Evolutionary conservation across 1,140 invertebrate genomes (phyloP).

Genomic region (Drosophila saltans): DNA sequence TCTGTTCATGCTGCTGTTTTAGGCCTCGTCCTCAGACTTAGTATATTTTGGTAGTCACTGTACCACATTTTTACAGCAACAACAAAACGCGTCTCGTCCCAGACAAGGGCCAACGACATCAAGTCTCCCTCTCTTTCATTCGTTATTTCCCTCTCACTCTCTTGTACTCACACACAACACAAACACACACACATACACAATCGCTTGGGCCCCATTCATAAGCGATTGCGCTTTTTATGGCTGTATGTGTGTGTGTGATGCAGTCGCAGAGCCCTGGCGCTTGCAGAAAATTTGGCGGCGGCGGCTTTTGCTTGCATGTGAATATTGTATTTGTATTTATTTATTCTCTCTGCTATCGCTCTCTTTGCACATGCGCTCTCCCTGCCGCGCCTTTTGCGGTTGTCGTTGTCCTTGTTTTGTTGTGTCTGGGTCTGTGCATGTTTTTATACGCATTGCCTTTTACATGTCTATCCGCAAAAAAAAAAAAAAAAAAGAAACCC

Average conservation of each 20-base stretch:
- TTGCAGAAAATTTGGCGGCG: conserved; percentile 32
- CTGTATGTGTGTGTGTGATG: conserved; percentile 2
- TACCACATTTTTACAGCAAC: conserved; percentile 69
- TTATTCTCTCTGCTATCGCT: conserved; percentile 11
- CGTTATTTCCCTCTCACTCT: conserved; percentile 24
- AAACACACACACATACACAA: conserved; percentile 19
- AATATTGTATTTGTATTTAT: conserved; percentile 27
- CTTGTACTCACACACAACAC: conserved; percentile 13
- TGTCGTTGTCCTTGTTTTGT: conserved; percentile 37
- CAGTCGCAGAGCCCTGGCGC: conserved; percentile 17
- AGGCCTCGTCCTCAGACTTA: conserved; percentile 47
- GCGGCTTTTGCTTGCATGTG: conserved; percentile 7
- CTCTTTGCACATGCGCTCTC: conserved; percentile 60
- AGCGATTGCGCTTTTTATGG: conserved; percentile 43
- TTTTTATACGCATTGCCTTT: conserved; percentile 79
- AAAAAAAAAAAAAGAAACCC: conserved; percentile 44
- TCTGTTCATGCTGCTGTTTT: conserved; percentile 29
- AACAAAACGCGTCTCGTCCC: conserved; percentile 53
- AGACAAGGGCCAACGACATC: conserved; percentile 76
- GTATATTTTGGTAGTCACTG: conserved; percentile 80
- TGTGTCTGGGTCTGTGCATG: conserved; percentile 66
- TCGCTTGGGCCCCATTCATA: conserved; percentile 50
- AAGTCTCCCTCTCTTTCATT: conserved; percentile 23
- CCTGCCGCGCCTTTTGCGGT: conserved; percentile 25
- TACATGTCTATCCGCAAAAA: conserved; percentile 69